Percentiles rank a stretch among this genome's conserved stretches.
phyloP scores from a whole-genome alignment of 2,113 vertebrate genomes.

The Tachuris rubrigastra region DNA sequence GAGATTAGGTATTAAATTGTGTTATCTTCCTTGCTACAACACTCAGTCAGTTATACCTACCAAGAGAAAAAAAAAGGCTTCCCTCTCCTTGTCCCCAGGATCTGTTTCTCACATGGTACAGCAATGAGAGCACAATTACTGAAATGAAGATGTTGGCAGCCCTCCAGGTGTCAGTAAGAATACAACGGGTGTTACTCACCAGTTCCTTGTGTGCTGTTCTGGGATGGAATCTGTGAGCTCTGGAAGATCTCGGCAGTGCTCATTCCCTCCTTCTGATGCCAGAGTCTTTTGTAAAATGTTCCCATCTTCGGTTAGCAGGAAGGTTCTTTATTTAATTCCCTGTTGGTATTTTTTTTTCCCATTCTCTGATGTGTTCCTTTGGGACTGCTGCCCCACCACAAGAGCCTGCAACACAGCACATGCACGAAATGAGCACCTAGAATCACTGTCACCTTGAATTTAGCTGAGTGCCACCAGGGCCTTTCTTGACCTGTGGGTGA shows the following conservation, averaged over 20 bases:
- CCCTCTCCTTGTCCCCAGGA: background rate
- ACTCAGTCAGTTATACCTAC: background rate
- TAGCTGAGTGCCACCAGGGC: background rate
- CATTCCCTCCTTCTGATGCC: constrained; percentile 6
- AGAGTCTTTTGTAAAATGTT: background rate
- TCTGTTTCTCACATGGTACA: background rate
- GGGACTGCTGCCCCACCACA: background rate
- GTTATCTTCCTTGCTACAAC: background rate
- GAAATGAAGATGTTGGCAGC: constrained; percentile 39
- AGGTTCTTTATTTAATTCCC: background rate
- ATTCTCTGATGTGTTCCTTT: accelerated
- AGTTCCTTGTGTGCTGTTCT: background rate
- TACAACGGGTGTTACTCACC: background rate
- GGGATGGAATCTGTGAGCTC: background rate
- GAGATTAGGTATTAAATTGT: background rate
- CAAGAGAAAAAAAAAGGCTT: background rate
- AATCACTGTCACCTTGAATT: background rate
- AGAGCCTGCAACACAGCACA: background rate
- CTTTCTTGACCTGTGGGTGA: background rate
- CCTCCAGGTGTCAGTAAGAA: constrained; percentile 32
- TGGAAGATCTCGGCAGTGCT: constrained; percentile 4
- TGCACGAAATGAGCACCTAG: background rate
- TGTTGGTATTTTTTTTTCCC: background rate
- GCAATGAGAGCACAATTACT: background rate
- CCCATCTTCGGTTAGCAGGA: background rate